Conservation (phyloP, 2,113 vertebrate species). For the Aviceda subcristata region DNA sequence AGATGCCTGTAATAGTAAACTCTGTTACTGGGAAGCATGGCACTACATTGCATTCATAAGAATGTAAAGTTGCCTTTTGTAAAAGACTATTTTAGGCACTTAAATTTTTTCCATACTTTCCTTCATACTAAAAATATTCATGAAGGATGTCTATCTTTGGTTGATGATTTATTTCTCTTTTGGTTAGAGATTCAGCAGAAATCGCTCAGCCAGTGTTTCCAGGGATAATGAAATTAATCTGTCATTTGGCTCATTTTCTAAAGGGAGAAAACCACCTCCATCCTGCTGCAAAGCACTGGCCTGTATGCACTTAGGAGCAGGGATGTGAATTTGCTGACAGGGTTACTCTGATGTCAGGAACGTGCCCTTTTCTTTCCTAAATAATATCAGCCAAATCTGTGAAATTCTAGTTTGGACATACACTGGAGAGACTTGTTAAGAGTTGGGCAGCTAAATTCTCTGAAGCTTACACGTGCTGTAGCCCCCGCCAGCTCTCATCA, state of each 20-base stretch:
- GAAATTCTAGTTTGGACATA: not conserved
- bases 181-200: constrained; percentile 15
- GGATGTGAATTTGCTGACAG: not conserved
- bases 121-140: not conserved
- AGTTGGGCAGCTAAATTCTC: not conserved
- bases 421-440: not conserved
- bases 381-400: not conserved
- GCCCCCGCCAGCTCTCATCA: not conserved
- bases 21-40: not conserved
- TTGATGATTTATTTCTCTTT: not conserved
- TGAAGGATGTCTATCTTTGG: not conserved
- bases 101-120: not conserved
- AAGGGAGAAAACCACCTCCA: not conserved
- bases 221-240: not conserved
- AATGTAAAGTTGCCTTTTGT: not conserved
- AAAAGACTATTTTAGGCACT: not conserved
- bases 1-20: not conserved
- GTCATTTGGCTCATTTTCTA: not conserved
- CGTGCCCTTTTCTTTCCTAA: not conserved
- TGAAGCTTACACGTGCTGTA: rapidly evolving
- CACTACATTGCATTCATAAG: not conserved
- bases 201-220: not conserved
- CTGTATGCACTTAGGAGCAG: not conserved
- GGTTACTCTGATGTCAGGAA: not conserved
- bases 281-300: not conserved